Percentiles rank a stretch among this genome's conserved stretches.
These are phyloP conservation scores for Salvelinus sp. DNA, from an alignment of 2,113 vertebrate genomes.

Conservation along the genomic window DNA sequence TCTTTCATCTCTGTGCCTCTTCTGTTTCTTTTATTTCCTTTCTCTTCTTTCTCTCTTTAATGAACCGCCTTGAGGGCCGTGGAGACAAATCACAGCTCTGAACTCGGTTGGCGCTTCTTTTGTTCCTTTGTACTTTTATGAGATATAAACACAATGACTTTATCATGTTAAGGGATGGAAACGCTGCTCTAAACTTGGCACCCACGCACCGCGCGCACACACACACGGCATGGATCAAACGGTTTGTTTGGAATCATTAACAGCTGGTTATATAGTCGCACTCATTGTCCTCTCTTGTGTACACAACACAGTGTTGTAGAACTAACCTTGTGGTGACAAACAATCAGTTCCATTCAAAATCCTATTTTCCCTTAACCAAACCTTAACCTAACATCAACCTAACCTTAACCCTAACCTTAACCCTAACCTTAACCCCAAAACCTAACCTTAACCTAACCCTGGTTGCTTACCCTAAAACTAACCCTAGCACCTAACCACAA, in stretches of 20 bases:
- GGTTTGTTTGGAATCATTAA: conserved; percentile 41
- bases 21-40: conserved; percentile 8
- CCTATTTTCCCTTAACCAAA: no score
- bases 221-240: conserved; percentile 36
- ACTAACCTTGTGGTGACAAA: no score
- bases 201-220: neutral
- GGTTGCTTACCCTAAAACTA: no score
- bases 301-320: no score
- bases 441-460: no score
- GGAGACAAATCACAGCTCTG: conserved; percentile 24
- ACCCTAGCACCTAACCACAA: no score
- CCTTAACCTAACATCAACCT: no score
- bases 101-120: conserved; percentile 38
- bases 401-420: no score
- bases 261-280: neutral
- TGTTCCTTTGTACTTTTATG: conserved; percentile 46
- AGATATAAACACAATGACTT: conserved; percentile 44
- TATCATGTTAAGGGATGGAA: neutral
- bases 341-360: no score
- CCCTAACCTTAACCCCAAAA: neutral
- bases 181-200: conserved; percentile 2
- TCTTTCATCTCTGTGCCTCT: conserved; percentile 19
- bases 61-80: conserved; percentile 42
- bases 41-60: conserved; percentile 34
- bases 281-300: neutral